Evolutionary conservation across 2,113 vertebrate species (phyloP).

Genomic region (Nyctereutes procyonoides): DNA sequence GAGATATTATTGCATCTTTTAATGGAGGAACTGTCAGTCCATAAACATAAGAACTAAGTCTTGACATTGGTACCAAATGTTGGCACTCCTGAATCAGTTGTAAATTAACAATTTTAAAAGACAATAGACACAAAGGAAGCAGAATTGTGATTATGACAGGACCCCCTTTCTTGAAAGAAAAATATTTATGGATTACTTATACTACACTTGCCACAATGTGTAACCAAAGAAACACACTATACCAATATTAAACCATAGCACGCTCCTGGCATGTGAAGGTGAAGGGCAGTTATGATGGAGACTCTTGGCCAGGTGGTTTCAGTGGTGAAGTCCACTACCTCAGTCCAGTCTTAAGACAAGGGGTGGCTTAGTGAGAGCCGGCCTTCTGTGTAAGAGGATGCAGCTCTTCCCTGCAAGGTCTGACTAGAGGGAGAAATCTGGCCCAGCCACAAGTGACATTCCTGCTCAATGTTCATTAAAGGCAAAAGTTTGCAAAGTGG

Average conservation of each 20-base stretch:
- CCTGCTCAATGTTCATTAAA: background rate
- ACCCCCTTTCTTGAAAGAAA: background rate
- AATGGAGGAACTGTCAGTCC: background rate
- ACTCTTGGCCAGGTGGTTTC: background rate
- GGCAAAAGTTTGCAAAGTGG: background rate
- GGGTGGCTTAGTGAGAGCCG: background rate
- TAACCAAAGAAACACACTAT: background rate
- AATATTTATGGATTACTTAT: background rate
- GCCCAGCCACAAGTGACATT: background rate
- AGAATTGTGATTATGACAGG: background rate
- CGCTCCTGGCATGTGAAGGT: fast-evolving
- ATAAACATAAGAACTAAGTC: background rate
- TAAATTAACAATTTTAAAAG: background rate
- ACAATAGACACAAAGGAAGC: background rate
- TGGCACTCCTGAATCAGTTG: background rate
- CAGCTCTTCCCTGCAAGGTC: background rate
- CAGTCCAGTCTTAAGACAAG: background rate
- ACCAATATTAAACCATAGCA: background rate
- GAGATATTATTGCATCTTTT: background rate
- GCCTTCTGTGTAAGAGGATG: background rate
- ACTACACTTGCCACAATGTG: background rate
- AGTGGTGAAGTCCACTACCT: background rate
- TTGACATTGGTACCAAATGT: background rate
- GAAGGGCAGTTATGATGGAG: background rate
- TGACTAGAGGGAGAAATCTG: background rate